Evolutionary conservation across 2,113 vertebrate species (phyloP).

Genomic region (Vanacampus margaritifer): DNA sequence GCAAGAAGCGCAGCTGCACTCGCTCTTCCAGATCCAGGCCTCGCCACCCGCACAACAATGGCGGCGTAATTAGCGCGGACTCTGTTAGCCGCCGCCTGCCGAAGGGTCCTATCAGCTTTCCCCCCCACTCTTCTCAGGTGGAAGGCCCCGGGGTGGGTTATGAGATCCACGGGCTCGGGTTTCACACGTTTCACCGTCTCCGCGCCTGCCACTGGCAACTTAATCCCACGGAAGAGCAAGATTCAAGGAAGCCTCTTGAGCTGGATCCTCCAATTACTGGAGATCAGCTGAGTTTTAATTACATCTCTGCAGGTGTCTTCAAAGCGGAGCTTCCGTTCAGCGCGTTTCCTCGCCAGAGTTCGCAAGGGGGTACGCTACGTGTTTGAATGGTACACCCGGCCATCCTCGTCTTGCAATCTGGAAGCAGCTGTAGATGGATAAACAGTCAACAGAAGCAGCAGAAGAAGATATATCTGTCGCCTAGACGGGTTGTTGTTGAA

Average conservation of each 20-base stretch:
- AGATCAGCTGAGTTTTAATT: constrained; percentile 38
- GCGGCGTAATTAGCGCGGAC: constrained; percentile 66
- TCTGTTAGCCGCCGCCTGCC: constrained; percentile 31
- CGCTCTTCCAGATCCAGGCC: neutral
- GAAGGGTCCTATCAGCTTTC: constrained; percentile 69
- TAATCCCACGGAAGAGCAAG: constrained; percentile 53
- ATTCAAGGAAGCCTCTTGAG: constrained; percentile 34
- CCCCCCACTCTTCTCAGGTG: constrained; percentile 64
- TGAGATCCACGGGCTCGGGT: constrained; percentile 70
- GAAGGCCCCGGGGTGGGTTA: constrained; percentile 62
- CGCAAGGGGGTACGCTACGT: constrained; percentile 8
- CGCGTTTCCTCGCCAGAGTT: neutral
- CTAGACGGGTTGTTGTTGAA: neutral
- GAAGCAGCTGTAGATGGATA: constrained; percentile 63
- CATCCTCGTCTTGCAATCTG: constrained; percentile 33
- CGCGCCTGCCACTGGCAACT: constrained; percentile 67
- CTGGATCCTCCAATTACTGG: constrained; percentile 48
- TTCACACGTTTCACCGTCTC: constrained; percentile 74
- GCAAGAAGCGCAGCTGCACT: constrained; percentile 39
- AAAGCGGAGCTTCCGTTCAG: constrained; percentile 1
- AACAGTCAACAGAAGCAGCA: constrained; percentile 26
- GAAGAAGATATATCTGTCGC: neutral
- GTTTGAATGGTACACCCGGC: constrained; percentile 33
- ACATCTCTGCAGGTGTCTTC: constrained; percentile 37
- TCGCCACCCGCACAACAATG: constrained; percentile 50